A percentile compares a stretch with the other conserved stretches of the same genome.
Conservation (phyloP, 2,888 invertebrate genomes). For the Miltochrista miniata region DNA sequence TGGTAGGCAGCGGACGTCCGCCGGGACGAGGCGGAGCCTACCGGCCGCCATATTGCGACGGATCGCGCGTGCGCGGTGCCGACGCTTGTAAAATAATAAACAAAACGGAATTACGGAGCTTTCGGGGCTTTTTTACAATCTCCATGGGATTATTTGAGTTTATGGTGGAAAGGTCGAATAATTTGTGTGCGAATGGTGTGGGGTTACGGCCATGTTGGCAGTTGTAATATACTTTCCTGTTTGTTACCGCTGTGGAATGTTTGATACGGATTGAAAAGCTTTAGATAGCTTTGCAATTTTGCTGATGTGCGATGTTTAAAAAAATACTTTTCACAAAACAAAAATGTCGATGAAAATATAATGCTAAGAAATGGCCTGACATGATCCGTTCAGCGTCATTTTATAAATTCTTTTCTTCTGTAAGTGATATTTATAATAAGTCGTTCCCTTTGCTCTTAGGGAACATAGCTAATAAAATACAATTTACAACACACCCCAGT, state of each 20-base stretch:
- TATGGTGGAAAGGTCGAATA: slow-evolving; percentile 7
- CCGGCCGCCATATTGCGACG: slow-evolving; percentile 64
- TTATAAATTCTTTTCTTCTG: too few relatives aligned
- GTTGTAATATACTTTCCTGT: background rate
- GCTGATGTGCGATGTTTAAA: background rate
- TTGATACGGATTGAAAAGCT: background rate
- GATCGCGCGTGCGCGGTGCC: slow-evolving; percentile 54
- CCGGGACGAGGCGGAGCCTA: slow-evolving; percentile 71
- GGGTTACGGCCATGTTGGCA: background rate
- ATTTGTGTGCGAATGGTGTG: slow-evolving; percentile 5
- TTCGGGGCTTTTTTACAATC: slow-evolving; percentile 32
- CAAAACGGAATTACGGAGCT: slow-evolving; percentile 38
- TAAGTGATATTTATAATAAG: too few relatives aligned
- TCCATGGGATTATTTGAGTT: slow-evolving; percentile 15
- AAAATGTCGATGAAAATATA: too few relatives aligned
- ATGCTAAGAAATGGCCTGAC: too few relatives aligned
- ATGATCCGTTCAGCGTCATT: too few relatives aligned
- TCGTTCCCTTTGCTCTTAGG: too few relatives aligned
- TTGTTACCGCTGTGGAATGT: background rate
- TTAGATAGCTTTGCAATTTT: background rate
- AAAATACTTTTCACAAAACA: too few relatives aligned
- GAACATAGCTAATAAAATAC: too few relatives aligned
- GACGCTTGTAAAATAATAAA: slow-evolving; percentile 47
- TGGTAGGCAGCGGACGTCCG: slow-evolving; percentile 63
- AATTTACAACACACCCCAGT: too few relatives aligned